phyloP scores from a whole-genome alignment of 1,140 invertebrate genomes.

The Chymomyza costata region DNA sequence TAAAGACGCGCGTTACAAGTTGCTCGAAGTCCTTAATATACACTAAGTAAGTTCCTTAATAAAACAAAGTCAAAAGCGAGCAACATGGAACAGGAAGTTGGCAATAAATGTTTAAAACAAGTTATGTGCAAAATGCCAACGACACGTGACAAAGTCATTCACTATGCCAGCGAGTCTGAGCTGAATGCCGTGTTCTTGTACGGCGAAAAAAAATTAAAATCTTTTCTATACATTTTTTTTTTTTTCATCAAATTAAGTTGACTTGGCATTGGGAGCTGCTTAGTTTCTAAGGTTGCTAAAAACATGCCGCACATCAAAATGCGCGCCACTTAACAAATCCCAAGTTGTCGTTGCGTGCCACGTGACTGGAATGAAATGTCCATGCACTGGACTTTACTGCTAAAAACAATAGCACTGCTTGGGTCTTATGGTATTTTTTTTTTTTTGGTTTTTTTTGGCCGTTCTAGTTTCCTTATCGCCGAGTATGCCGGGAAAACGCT shows the following conservation, averaged over 20 bases:
- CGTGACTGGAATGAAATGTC: slow-evolving; percentile 56
- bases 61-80: no score
- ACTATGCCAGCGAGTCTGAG: no score
- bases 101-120: slow-evolving; percentile 68
- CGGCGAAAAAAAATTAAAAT: no score
- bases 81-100: slow-evolving; percentile 50
- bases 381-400: slow-evolving; percentile 11
- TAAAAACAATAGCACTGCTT: slow-evolving; percentile 68
- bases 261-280: no score
- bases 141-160: slow-evolving; percentile 56
- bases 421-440: slow-evolving; percentile 54
- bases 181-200: no score
- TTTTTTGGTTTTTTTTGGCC: slow-evolving; percentile 22
- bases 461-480: slow-evolving; percentile 14
- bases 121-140: slow-evolving; percentile 65
- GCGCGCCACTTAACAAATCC: slow-evolving; percentile 70
- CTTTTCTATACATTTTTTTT: no score
- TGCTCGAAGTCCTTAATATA: no score
- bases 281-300: slow-evolving; percentile 9
- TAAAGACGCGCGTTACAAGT: no score
- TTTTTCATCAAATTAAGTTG: no score
- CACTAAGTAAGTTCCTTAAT: no score
- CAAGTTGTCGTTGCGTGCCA: slow-evolving; percentile 71
- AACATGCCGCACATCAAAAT: slow-evolving; percentile 60
- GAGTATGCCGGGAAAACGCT: slow-evolving; percentile 58